Percentiles rank a stretch among this genome's conserved stretches.
Conservation (phyloP, 2,113 vertebrate genomes). For the Halcyon senegalensis region DNA sequence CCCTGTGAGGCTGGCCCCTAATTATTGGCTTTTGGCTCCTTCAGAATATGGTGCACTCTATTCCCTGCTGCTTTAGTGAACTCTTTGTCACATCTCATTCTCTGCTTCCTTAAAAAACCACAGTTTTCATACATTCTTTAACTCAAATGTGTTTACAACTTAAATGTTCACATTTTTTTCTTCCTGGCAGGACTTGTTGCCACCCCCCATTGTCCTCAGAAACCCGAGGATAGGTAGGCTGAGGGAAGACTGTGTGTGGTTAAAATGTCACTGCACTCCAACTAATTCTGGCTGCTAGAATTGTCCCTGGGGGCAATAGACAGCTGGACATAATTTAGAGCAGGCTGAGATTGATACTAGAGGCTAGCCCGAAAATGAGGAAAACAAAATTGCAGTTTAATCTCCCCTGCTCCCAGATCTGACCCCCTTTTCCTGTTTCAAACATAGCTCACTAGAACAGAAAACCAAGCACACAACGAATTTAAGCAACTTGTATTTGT, state of each 20-base stretch:
- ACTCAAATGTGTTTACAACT: background rate
- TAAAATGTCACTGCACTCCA: constrained; percentile 54
- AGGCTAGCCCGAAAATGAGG: background rate
- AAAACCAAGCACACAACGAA: background rate
- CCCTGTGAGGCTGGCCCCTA: background rate
- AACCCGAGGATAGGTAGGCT: constrained; percentile 41
- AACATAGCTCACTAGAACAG: background rate
- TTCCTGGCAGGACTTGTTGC: background rate
- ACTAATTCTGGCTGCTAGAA: constrained; percentile 46
- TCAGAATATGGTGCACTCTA: background rate
- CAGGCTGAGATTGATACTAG: constrained; percentile 42
- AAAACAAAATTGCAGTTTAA: constrained; percentile 63
- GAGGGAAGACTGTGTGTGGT: constrained; percentile 40
- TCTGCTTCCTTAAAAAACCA: background rate
- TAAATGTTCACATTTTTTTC: background rate
- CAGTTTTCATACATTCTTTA: constrained; percentile 1
- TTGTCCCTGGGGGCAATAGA: constrained; percentile 30
- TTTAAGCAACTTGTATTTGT: constrained; percentile 8
- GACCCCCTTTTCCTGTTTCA: constrained; percentile 51
- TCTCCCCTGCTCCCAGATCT: constrained; percentile 50
- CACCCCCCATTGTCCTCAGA: background rate
- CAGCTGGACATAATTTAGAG: constrained; percentile 64
- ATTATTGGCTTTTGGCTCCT: background rate
- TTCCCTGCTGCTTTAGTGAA: background rate
- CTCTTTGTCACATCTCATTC: background rate